A percentile compares a stretch with the other conserved stretches of the same genome.
Conservation (phyloP, 2,113 vertebrate genomes). For the Anoplopoma fimbria region DNA sequence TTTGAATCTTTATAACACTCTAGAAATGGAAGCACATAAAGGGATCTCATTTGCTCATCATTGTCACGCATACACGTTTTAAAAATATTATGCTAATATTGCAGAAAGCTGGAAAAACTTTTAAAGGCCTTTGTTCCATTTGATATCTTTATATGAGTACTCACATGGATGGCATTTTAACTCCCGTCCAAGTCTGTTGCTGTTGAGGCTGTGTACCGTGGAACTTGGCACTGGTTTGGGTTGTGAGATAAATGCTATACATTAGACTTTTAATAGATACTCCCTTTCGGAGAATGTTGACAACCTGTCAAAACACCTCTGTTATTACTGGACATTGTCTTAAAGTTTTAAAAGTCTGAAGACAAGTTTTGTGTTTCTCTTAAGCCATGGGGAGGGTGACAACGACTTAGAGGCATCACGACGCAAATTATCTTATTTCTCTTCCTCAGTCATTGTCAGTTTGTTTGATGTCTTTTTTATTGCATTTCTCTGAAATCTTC, state of each 20-base stretch:
- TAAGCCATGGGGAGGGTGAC: no score
- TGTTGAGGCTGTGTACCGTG: constrained; percentile 42
- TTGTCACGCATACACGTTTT: not conserved
- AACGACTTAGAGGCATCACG: not conserved
- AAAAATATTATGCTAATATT: not conserved
- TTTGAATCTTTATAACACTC: no score
- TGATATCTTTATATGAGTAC: not conserved
- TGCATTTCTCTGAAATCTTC: no score
- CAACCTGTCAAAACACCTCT: constrained; percentile 70
- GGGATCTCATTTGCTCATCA: not conserved
- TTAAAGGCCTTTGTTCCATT: not conserved
- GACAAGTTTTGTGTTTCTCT: constrained; percentile 23
- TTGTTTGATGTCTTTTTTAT: constrained; percentile 51
- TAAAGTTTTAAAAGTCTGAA: constrained; percentile 48
- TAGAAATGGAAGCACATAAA: not conserved
- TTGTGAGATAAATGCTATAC: constrained; percentile 55
- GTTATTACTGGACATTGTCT: constrained; percentile 55
- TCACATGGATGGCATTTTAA: not conserved
- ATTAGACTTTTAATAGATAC: constrained; percentile 67
- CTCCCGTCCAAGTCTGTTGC: constrained; percentile 20
- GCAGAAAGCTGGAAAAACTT: not conserved
- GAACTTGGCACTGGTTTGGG: constrained; percentile 28
- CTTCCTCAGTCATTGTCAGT: constrained; percentile 28
- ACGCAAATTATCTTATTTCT: constrained; percentile 39
- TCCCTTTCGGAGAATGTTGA: constrained; percentile 64